These are phyloP conservation scores for Moxostoma hubbsi DNA, from an alignment of 2,797 vertebrate genomes.

Conservation along the genomic window DNA sequence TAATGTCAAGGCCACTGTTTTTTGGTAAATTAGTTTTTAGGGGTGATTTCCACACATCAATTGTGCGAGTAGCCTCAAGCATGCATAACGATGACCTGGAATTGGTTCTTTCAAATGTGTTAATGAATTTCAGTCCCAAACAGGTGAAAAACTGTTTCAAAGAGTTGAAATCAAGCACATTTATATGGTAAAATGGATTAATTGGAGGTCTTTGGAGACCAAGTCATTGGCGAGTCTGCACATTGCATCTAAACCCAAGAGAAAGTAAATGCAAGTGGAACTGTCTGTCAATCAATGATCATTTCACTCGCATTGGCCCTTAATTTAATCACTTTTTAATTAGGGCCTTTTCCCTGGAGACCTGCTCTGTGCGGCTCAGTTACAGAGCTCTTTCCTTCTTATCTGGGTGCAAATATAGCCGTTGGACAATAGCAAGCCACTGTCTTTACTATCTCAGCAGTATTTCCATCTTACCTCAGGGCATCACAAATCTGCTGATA, in stretches of 20 bases:
- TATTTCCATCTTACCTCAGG: slow-evolving; percentile 78
- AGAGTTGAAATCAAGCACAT: slow-evolving; percentile 71
- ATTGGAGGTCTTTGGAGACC: slow-evolving; percentile 77
- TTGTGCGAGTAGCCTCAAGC: slow-evolving; percentile 30
- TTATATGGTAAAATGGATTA: slow-evolving; percentile 74
- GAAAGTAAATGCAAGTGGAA: slow-evolving; percentile 57
- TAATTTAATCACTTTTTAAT: slow-evolving; percentile 87
- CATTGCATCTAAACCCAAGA: slow-evolving; percentile 67
- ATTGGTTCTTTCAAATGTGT: slow-evolving; percentile 37
- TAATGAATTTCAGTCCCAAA: slow-evolving; percentile 37
- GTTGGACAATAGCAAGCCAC: slow-evolving; percentile 65
- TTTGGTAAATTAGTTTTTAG: slow-evolving; percentile 35
- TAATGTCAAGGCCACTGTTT: slow-evolving; percentile 33
- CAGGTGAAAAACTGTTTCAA: slow-evolving; percentile 40
- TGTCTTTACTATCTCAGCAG: slow-evolving; percentile 72
- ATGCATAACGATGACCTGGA: slow-evolving; percentile 40
- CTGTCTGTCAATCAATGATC: slow-evolving; percentile 75
- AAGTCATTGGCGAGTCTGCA: slow-evolving; percentile 54
- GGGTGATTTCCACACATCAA: slow-evolving; percentile 37
- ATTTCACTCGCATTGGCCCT: slow-evolving; percentile 77
- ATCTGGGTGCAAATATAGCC: slow-evolving; percentile 69
- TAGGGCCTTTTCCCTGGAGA: slow-evolving; percentile 76
- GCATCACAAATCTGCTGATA: slow-evolving; percentile 76
- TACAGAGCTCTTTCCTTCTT: slow-evolving; percentile 67
- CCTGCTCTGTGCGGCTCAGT: slow-evolving; percentile 72